Evolutionary conservation across 1,140 invertebrate genomes (phyloP).

Genomic region (Batillaria attramentaria): DNA sequence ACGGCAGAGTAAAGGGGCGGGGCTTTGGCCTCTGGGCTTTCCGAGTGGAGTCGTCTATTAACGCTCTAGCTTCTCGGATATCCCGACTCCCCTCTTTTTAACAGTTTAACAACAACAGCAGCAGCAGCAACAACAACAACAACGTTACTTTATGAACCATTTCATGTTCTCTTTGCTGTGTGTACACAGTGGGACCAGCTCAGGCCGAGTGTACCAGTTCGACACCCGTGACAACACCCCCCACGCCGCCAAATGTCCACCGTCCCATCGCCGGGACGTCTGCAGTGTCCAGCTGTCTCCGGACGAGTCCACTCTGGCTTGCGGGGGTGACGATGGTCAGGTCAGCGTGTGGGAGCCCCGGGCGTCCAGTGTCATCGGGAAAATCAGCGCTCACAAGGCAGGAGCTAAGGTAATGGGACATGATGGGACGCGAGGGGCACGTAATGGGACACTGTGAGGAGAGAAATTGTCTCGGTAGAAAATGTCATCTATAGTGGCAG

Average conservation of each 20-base stretch:
- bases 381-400: constrained; percentile 42
- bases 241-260: constrained; percentile 15
- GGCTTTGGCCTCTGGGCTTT: too few relatives aligned
- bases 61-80: too few relatives aligned
- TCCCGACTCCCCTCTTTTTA: too few relatives aligned
- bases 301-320: constrained; percentile 39
- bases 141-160: too few relatives aligned
- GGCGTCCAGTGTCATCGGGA: constrained; percentile 25
- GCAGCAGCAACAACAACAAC: too few relatives aligned
- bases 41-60: too few relatives aligned
- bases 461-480: too few relatives aligned
- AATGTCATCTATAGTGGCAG: too few relatives aligned
- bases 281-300: constrained; percentile 39
- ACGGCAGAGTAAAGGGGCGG: too few relatives aligned
- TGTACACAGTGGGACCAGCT: constrained; percentile 32
- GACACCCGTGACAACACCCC: constrained; percentile 29
- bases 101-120: too few relatives aligned
- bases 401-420: constrained; percentile 40
- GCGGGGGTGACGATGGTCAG: constrained; percentile 45
- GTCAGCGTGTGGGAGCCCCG: constrained; percentile 45
- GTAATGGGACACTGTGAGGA: too few relatives aligned
- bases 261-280: constrained; percentile 34
- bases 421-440: not conserved
- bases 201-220: constrained; percentile 35
- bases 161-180: not conserved